A percentile compares a stretch with the other conserved stretches of the same genome.
These are phyloP conservation scores for Thumatha senex DNA, from an alignment of 2,888 invertebrate genomes.

Conservation along the genomic window DNA sequence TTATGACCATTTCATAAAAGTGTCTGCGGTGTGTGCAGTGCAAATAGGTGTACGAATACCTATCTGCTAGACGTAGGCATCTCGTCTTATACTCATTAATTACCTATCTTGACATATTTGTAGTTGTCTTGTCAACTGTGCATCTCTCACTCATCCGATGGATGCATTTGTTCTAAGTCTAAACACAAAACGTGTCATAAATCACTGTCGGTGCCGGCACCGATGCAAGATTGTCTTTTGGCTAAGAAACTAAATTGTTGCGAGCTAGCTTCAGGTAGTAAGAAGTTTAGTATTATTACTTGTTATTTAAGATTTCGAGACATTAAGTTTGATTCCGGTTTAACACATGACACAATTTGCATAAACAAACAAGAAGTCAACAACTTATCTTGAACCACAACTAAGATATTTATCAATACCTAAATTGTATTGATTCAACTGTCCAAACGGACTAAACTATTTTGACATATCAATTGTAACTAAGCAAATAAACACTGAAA, in stretches of 20 bases:
- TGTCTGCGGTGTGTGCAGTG: slow-evolving; percentile 48
- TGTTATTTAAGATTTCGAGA: neutral
- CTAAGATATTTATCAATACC: neutral
- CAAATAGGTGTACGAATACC: slow-evolving; percentile 21
- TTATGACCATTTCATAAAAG: slow-evolving; percentile 48
- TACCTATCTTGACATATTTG: slow-evolving; percentile 44
- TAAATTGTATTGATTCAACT: too few relatives aligned
- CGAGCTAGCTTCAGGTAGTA: slow-evolving; percentile 14
- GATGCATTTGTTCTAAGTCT: slow-evolving; percentile 49
- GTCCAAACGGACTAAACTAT: too few relatives aligned
- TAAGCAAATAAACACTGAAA: too few relatives aligned
- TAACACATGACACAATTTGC: neutral
- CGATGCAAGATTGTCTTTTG: slow-evolving; percentile 52
- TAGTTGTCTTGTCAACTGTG: slow-evolving; percentile 47
- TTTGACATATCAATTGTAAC: too few relatives aligned
- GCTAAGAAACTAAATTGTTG: slow-evolving; percentile 39
- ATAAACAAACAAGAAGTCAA: slow-evolving; percentile 36
- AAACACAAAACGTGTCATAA: slow-evolving; percentile 59
- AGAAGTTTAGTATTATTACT: neutral
- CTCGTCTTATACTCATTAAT: slow-evolving; percentile 42
- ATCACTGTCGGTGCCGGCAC: slow-evolving; percentile 58
- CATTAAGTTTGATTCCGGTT: neutral
- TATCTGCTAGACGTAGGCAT: slow-evolving; percentile 26
- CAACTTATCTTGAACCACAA: slow-evolving; percentile 14
- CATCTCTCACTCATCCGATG: slow-evolving; percentile 48